Base-by-base conservation (phyloP, 1,140 invertebrate species). In the Leptopilina clavipes region DNA sequence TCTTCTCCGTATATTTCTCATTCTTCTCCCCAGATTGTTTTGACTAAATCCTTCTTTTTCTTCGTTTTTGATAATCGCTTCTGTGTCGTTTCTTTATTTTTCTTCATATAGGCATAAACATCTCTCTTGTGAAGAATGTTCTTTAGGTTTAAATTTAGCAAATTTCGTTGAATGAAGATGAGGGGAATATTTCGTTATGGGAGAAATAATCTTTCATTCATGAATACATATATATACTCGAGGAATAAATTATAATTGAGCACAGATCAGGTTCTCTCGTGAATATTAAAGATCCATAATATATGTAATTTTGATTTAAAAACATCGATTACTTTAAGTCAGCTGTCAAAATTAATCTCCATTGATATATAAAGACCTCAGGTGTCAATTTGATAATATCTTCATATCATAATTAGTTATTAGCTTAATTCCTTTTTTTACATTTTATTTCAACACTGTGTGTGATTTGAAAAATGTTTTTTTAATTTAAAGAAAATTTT, bases 131-230 rank as follows among this genome's bases (percentile, higher is more conserved):
- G 56, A 11, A 59, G 56, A 25, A 11, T 10, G 3, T 3, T 59
- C 19, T 25, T 25, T 5, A 19, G 9, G 9, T 56, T 45, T 59
- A 59, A 59, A 25, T 25, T 59, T 59, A 59, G 56, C 19, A n/a
- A 14, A 12, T 10, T 22, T 14, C 18, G 19, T 25, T 25, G 12
- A 59, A 52, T 14, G n/a, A n/a, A n/a, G 22, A 11, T 5, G 25
- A 25, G 19, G 22, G 22, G 22, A 25, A 56, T 59, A 59, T 25
- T 25, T 59, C 10, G 22, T 10, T 56, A 1, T 3, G 56, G 56
- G 56, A 59, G 56, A 59, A 59, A 25, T 19, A 59, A 59, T 19
- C 56, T 59, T 59, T 59, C 56, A 59, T 59, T 59, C 56, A 59
- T 59, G 56, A 59, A 12, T 59, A 22, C 25, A 11, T 14, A 12